phyloP scores from a whole-genome alignment of 2,797 vertebrate genomes.

The Netta rufina region DNA sequence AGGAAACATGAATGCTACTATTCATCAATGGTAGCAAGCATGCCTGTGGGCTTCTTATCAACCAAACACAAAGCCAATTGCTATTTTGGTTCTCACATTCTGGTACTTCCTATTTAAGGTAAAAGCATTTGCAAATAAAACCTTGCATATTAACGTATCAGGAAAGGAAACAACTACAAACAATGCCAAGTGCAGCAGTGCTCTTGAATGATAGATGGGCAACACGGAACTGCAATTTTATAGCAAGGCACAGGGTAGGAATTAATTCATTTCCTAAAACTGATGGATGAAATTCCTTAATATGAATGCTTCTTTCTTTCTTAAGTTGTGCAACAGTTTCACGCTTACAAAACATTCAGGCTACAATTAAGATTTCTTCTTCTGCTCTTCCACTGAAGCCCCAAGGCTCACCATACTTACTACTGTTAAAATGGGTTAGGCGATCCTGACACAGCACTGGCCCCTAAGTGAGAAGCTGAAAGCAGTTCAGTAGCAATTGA shows the following conservation, averaged over 20 bases:
- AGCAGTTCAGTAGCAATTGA: fast-evolving
- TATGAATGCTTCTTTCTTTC: neutral
- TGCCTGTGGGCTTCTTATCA: fast-evolving
- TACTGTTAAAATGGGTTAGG: fast-evolving
- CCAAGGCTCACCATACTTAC: neutral
- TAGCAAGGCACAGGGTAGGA: neutral
- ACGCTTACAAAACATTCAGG: fast-evolving
- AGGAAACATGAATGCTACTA: neutral
- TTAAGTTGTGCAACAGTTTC: neutral
- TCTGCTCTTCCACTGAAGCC: neutral
- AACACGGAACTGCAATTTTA: neutral
- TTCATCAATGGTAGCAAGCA: fast-evolving
- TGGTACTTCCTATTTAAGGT: neutral
- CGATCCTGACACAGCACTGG: fast-evolving
- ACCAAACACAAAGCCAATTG: neutral
- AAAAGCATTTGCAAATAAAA: neutral
- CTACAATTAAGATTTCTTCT: neutral
- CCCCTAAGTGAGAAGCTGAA: fast-evolving
- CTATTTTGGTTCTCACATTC: neutral
- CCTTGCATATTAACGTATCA: neutral
- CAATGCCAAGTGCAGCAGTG: neutral
- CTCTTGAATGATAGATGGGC: neutral
- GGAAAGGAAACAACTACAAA: neutral
- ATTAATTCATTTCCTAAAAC: neutral
- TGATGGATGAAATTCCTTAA: neutral